Conservation (phyloP, 2,888 invertebrate genomes). For the Phyllotreta striolata region DNA sequence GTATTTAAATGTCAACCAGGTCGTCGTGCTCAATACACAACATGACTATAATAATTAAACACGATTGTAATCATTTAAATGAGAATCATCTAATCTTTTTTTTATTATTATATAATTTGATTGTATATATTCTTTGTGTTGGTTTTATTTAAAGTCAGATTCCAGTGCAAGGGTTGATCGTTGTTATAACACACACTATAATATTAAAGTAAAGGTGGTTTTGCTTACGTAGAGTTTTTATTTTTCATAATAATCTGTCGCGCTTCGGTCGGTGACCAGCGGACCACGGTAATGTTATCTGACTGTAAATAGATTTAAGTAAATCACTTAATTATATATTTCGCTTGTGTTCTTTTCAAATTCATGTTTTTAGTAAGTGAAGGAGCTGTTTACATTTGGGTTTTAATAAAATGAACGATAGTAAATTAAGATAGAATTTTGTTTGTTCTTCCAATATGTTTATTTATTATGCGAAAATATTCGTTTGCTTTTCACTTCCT, state of each 20-base stretch:
- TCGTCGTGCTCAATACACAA: constrained; percentile 62
- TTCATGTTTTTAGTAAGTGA: constrained; percentile 62
- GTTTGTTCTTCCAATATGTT: background rate
- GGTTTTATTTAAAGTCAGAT: constrained; percentile 28
- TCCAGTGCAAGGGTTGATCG: constrained; percentile 29
- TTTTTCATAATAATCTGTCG: constrained; percentile 55
- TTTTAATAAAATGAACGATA: constrained; percentile 63
- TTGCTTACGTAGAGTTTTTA: constrained; percentile 61
- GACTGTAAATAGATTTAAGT: constrained; percentile 64
- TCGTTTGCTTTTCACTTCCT: background rate
- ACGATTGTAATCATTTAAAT: constrained; percentile 56
- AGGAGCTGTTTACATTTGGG: constrained; percentile 62
- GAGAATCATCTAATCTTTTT: constrained; percentile 35
- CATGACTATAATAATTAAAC: constrained; percentile 58
- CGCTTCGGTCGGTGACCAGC: constrained; percentile 61
- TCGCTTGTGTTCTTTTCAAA: constrained; percentile 61
- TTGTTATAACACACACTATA: constrained; percentile 20
- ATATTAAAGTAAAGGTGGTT: constrained; percentile 47
- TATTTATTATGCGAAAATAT: background rate
- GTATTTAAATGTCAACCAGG: constrained; percentile 60
- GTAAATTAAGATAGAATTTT: constrained; percentile 44
- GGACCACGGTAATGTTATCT: constrained; percentile 61
- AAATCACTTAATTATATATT: constrained; percentile 60
- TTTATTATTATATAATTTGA: constrained; percentile 50
- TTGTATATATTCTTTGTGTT: constrained; percentile 45